Percentiles rank a stretch among this genome's conserved stretches.
phyloP scores from a whole-genome alignment of 2,888 invertebrate genomes.

The Chymomyza procnemis region DNA sequence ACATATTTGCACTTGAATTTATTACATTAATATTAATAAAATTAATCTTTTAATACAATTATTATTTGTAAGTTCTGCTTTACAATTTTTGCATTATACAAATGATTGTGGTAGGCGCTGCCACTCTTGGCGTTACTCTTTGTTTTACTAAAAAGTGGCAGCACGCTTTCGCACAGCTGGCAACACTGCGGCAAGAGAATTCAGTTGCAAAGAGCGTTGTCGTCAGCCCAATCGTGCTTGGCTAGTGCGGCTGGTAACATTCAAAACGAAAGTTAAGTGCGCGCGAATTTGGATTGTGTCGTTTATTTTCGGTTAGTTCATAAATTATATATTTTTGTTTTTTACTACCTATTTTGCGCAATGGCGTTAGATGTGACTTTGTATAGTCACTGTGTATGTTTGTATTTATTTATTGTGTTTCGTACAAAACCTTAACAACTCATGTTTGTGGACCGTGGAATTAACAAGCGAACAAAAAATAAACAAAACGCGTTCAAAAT shows the following conservation, averaged over 20 bases:
- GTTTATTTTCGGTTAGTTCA: not conserved
- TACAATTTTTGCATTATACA: not conserved
- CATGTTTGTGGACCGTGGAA: slow-evolving; percentile 48
- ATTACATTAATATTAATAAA: too few species aligned
- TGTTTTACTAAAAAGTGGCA: not conserved
- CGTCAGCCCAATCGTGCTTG: too few species aligned
- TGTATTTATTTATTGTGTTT: too few species aligned
- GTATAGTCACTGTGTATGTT: too few species aligned
- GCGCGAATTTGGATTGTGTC: not conserved
- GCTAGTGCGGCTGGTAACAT: too few species aligned
- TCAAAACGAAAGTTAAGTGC: too few species aligned
- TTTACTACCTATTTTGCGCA: not conserved
- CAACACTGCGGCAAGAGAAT: not conserved
- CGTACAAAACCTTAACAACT: too few species aligned
- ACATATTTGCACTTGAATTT: too few species aligned
- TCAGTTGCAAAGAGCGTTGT: too few species aligned
- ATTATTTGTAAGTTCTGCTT: not conserved
- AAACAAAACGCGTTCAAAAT: slow-evolving; percentile 50
- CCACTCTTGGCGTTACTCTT: too few species aligned
- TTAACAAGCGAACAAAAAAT: slow-evolving; percentile 26
- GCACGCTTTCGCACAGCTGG: not conserved
- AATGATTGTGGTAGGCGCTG: not conserved
- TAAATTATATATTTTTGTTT: not conserved
- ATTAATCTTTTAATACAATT: not conserved
- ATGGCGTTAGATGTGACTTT: not conserved